phyloP scores from a whole-genome alignment of 2,113 vertebrate species.

The Tylochromis polylepis region DNA sequence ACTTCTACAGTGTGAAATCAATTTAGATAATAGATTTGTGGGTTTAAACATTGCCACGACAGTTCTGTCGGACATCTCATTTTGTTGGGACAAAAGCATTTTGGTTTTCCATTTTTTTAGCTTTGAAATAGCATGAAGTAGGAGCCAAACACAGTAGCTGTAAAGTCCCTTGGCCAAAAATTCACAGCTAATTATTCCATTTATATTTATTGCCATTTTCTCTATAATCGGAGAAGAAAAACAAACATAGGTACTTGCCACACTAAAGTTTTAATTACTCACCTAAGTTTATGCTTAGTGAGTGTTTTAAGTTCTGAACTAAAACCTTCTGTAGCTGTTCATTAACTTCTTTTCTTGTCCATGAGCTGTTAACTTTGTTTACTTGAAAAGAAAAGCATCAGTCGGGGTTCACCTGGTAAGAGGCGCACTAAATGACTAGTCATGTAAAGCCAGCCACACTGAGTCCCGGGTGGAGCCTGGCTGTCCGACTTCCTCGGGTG shows the following conservation, averaged over 20 bases:
- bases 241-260: background rate
- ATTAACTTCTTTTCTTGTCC: background rate
- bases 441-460: constrained; percentile 1
- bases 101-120: background rate
- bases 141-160: background rate
- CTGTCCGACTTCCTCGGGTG: constrained; percentile 34
- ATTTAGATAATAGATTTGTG: constrained; percentile 4
- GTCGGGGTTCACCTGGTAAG: background rate
- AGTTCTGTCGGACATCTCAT: background rate
- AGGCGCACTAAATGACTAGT: background rate
- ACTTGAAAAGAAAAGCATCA: background rate
- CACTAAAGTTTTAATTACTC: background rate
- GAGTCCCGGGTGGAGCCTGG: constrained; percentile 6
- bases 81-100: background rate
- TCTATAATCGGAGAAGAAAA: background rate
- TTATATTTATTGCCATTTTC: background rate
- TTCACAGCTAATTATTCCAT: background rate
- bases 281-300: background rate
- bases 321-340: background rate
- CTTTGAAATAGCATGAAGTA: background rate
- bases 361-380: background rate
- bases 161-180: background rate
- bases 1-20: background rate
- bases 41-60: background rate
- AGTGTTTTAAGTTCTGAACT: background rate